These are phyloP conservation scores for Stenoptilia bipunctidactyla DNA, from an alignment of 2,888 invertebrate genomes.

Conservation along the genomic window DNA sequence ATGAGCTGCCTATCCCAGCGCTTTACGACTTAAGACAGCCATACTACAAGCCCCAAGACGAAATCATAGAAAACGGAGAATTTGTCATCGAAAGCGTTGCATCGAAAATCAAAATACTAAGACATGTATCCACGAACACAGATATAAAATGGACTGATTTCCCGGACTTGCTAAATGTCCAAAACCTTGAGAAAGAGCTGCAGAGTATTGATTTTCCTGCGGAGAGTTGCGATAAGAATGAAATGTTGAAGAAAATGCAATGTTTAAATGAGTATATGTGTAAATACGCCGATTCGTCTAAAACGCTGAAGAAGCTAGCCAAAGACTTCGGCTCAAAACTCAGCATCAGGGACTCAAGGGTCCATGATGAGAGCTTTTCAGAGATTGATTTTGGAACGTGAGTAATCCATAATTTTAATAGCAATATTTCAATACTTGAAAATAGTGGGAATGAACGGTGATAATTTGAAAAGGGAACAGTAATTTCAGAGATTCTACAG, in stretches of 20 bases:
- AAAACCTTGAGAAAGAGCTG: constrained; percentile 29
- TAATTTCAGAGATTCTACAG: too few relatives aligned
- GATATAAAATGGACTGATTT: constrained; percentile 35
- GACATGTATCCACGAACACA: constrained; percentile 42
- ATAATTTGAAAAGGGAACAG: too few relatives aligned
- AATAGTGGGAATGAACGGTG: too few relatives aligned
- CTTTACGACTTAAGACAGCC: constrained; percentile 30
- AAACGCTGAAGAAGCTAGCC: constrained; percentile 40
- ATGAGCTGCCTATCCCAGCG: constrained; percentile 18
- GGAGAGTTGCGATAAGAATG: constrained; percentile 23
- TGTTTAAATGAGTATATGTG: constrained; percentile 51
- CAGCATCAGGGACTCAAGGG: constrained; percentile 21
- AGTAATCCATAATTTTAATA: too few relatives aligned
- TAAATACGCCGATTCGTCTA: constrained; percentile 50
- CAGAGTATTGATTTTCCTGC: constrained; percentile 30
- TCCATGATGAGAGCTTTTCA: constrained; percentile 29
- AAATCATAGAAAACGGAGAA: constrained; percentile 42
- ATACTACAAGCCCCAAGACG: constrained; percentile 37
- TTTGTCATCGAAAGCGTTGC: constrained; percentile 45
- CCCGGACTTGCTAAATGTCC: constrained; percentile 30
- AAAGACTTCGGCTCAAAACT: constrained; percentile 38
- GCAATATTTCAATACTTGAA: too few relatives aligned
- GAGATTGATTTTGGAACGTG: constrained; percentile 44
- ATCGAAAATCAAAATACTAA: constrained; percentile 48
- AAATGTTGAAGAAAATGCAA: constrained; percentile 43